phyloP scores from a whole-genome alignment of 2,797 vertebrate genomes.

The Eidolon dupreanum region DNA sequence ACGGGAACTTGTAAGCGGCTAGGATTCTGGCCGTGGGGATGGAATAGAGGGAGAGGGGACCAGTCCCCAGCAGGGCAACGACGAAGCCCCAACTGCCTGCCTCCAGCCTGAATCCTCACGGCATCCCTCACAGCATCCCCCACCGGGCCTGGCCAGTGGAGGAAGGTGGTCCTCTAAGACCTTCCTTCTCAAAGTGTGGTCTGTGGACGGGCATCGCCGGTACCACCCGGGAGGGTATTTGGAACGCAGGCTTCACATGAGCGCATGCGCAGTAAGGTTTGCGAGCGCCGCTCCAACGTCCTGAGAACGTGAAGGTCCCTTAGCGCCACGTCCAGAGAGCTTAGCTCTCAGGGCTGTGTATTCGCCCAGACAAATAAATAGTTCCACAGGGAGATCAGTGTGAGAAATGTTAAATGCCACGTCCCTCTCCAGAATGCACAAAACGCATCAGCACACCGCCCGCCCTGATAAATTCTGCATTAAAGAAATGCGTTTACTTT shows the following conservation, averaged over 20 bases:
- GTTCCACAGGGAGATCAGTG: too few relatives aligned
- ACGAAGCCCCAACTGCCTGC: background rate
- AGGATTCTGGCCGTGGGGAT: too few relatives aligned
- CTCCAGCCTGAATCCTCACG: background rate
- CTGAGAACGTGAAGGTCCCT: background rate
- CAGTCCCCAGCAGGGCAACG: accelerated
- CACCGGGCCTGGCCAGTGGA: accelerated
- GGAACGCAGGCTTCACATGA: accelerated
- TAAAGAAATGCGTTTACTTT: background rate
- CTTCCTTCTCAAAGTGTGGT: background rate
- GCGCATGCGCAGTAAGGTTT: accelerated
- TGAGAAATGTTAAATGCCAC: background rate
- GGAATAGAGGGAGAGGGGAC: too few relatives aligned
- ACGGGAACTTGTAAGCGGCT: accelerated
- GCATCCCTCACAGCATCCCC: too few relatives aligned
- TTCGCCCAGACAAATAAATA: background rate
- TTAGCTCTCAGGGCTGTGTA: background rate
- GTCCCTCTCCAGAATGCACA: background rate
- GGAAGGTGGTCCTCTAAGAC: background rate
- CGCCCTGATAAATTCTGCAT: background rate
- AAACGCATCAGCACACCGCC: background rate
- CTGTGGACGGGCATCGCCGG: accelerated
- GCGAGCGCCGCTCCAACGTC: background rate
- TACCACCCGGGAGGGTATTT: background rate
- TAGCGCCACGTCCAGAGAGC: background rate